Percentiles rank a stretch among this genome's conserved stretches.
Evolutionary conservation across 2,113 vertebrate genomes (phyloP).

Genomic region (Ivindomyrus marchei): DNA sequence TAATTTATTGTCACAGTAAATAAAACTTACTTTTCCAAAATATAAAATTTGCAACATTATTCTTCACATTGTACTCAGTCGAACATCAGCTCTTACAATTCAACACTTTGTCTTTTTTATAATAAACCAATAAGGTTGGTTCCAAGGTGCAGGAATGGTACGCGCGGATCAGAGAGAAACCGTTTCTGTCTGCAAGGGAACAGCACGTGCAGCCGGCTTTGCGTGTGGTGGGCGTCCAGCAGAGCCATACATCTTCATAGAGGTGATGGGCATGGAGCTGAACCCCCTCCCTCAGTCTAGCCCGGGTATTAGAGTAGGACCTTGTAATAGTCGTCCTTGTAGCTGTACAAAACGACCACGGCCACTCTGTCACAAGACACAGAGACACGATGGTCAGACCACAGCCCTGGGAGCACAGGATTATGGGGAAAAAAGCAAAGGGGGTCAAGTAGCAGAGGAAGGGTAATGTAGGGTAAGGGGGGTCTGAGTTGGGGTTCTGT

Average conservation of each 20-base stretch:
- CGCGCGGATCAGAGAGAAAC: not conserved
- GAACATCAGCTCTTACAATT: not conserved
- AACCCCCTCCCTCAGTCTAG: not conserved
- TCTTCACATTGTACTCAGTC: not conserved
- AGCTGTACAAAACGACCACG: conserved; percentile 85
- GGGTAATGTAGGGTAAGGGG: not conserved
- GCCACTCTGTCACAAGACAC: conserved; percentile 67
- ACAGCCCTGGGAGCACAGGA: not conserved
- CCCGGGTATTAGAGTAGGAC: conserved; percentile 71
- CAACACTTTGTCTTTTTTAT: not conserved
- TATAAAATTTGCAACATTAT: conserved; percentile 21
- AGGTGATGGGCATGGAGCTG: not conserved
- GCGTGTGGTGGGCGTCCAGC: not conserved
- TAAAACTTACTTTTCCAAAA: not conserved
- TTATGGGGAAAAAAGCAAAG: not conserved
- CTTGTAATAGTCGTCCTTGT: conserved; percentile 88
- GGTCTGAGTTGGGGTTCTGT: not conserved
- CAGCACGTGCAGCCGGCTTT: not conserved
- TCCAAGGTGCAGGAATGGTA: not conserved
- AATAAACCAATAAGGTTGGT: not conserved
- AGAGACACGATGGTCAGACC: conserved; percentile 20
- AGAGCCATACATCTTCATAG: not conserved
- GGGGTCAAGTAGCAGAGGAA: not conserved
- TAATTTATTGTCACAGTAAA: conserved; percentile 11
- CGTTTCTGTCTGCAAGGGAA: not conserved